Base-by-base conservation (phyloP, 2,797 vertebrate genomes). In the Trachops cirrhosus region DNA sequence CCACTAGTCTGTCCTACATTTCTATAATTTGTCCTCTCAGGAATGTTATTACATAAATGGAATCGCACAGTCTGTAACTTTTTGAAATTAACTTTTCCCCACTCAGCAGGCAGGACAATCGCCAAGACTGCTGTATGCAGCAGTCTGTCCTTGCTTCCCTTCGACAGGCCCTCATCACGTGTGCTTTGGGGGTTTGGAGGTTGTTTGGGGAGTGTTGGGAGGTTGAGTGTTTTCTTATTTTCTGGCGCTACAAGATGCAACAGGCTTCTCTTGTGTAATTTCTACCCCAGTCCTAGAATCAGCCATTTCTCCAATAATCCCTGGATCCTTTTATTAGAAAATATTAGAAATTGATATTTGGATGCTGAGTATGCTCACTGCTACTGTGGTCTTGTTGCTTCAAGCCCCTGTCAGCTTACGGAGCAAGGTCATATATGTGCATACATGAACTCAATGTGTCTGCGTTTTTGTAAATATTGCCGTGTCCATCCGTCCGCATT, bases 11-110 rank as follows among this genome's bases (percentile, higher is more conserved):
- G 91, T 64, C 52, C 54, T 88, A 8, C 12, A 67, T 52, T 34
- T 41, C 44, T 85, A 4, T 62, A 87, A 46, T 44, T 85, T 80
- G 18, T 71, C 34, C 18, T 73, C 82, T 88, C 18, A 54, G 77
- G 12, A 87, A 77, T 64, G 24, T 91, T 34, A 39, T 74, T 54
- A 14, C 62, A 39, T 85, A 70, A 84, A 32, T n/a, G 9, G 18
- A 91, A 73, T 44, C 6, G 57, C 48, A 24, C 9, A 16, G 0
- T 32, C 14, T 71, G 26, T 73, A 48, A 9, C 19, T 19, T 59
- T 73, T 67, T 32, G 26, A 52, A n/a, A 62, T 15, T 62, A 15
- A 10, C 37, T 67, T 52, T 80, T 83, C 10, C 46, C 5, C 19
- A 62, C 19, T 64, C 19, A 37, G 9, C 2, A 44, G 32, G 44